A percentile compares a stretch with the other conserved stretches of the same genome.
These are phyloP conservation scores for Crepidodera aurea DNA, from an alignment of 2,888 invertebrate species.

Conservation along the genomic window DNA sequence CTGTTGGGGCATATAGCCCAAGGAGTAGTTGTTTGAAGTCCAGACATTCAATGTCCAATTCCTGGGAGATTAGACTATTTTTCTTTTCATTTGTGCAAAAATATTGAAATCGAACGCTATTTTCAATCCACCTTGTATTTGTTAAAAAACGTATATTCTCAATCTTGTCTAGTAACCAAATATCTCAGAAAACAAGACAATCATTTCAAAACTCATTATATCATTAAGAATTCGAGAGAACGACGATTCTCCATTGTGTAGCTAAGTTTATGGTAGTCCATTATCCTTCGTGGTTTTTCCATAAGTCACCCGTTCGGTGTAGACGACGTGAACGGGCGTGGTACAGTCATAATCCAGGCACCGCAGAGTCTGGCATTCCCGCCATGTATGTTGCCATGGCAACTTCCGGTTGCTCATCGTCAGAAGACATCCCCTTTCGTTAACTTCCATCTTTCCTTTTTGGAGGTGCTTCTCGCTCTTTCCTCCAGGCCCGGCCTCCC, in stretches of 20 bases:
- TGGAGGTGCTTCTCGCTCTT: not conserved
- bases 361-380: slow-evolving; percentile 52
- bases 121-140: not conserved
- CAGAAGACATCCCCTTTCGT: slow-evolving; percentile 35
- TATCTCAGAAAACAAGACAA: no score
- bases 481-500: not conserved
- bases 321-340: slow-evolving; percentile 37
- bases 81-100: no score
- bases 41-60: no score
- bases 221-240: no score
- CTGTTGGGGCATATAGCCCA: no score
- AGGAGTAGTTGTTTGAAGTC: no score
- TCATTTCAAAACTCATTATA: no score
- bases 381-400: slow-evolving; percentile 53
- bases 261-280: not conserved
- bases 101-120: no score
- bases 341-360: slow-evolving; percentile 43
- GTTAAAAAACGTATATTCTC: no score
- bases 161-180: no score
- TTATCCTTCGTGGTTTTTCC: slow-evolving; percentile 11
- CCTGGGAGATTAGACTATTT: no score
- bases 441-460: slow-evolving; percentile 25
- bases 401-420: slow-evolving; percentile 41
- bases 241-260: no score
- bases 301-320: slow-evolving; percentile 5